phyloP scores from a whole-genome alignment of 2,888 invertebrate genomes.

The Fabriciana adippe region DNA sequence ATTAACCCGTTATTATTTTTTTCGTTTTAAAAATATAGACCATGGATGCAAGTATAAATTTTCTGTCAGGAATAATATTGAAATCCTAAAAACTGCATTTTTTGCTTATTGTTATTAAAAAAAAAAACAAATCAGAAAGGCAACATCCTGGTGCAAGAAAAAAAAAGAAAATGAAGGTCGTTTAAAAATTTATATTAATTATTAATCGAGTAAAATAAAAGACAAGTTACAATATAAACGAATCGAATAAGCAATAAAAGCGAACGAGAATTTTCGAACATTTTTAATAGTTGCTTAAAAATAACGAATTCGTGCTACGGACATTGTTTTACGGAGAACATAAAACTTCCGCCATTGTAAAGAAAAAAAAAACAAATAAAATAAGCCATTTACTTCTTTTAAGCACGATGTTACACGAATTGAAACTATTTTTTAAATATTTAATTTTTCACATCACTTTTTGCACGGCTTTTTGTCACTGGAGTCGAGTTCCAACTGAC shows the following conservation, averaged over 20 bases:
- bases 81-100: no score
- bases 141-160: background rate
- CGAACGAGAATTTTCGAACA: conserved; percentile 3
- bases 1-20: no score
- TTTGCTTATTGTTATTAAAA: no score
- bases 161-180: background rate
- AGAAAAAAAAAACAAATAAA: background rate
- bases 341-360: background rate
- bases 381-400: conserved; percentile 10
- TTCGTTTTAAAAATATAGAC: no score
- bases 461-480: conserved; percentile 2
- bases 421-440: background rate
- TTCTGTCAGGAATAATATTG: no score
- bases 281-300: background rate
- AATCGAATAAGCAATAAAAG: conserved; percentile 1
- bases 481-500: conserved; percentile 7
- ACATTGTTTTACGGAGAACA: conserved; percentile 8
- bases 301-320: conserved; percentile 4
- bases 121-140: background rate
- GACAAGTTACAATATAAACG: background rate
- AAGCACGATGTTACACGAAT: background rate
- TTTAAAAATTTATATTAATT: background rate
- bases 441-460: background rate
- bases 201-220: background rate
- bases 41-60: no score